Percentiles rank a stretch among this genome's conserved stretches.
Conservation (phyloP, 2,888 invertebrate genomes). For the Ochropacha duplaris region DNA sequence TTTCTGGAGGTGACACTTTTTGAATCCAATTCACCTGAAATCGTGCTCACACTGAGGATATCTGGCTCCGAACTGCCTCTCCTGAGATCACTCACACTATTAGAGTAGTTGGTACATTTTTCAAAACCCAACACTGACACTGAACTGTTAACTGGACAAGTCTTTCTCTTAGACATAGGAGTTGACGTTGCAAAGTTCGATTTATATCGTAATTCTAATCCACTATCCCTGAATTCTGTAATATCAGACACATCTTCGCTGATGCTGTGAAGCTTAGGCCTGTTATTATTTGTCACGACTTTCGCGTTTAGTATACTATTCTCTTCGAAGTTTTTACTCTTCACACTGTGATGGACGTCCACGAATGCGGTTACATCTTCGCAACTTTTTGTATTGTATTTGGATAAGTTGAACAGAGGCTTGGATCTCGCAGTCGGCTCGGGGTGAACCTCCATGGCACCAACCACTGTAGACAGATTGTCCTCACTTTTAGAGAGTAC, state of each 20-base stretch:
- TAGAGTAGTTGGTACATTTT: slow-evolving; percentile 57
- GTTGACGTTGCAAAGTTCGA: slow-evolving; percentile 66
- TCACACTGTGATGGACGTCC: slow-evolving; percentile 59
- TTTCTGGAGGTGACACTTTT: slow-evolving; percentile 64
- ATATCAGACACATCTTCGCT: slow-evolving; percentile 54
- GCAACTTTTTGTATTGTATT: slow-evolving; percentile 71
- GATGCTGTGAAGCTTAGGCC: slow-evolving; percentile 60
- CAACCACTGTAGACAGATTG: slow-evolving; percentile 61
- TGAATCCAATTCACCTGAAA: slow-evolving; percentile 44
- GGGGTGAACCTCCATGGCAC: slow-evolving; percentile 58
- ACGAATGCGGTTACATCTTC: slow-evolving; percentile 72
- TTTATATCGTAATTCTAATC: slow-evolving; percentile 53
- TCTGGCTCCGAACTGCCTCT: slow-evolving; percentile 72
- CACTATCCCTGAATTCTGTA: slow-evolving; percentile 60
- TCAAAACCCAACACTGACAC: slow-evolving; percentile 61
- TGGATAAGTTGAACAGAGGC: slow-evolving; percentile 51
- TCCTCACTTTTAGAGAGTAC: slow-evolving; percentile 70
- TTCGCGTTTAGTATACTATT: slow-evolving; percentile 72
- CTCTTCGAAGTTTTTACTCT: slow-evolving; percentile 68
- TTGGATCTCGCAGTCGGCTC: slow-evolving; percentile 47
- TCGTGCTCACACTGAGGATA: slow-evolving; percentile 56
- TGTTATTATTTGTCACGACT: slow-evolving; percentile 35
- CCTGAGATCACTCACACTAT: slow-evolving; percentile 57
- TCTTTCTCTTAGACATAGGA: slow-evolving; percentile 65
- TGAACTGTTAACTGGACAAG: slow-evolving; percentile 59